Percentiles rank a stretch among this genome's conserved stretches.
Evolutionary conservation across 2,888 invertebrate genomes (phyloP).

Genomic region (Cacoxenus indagator): DNA sequence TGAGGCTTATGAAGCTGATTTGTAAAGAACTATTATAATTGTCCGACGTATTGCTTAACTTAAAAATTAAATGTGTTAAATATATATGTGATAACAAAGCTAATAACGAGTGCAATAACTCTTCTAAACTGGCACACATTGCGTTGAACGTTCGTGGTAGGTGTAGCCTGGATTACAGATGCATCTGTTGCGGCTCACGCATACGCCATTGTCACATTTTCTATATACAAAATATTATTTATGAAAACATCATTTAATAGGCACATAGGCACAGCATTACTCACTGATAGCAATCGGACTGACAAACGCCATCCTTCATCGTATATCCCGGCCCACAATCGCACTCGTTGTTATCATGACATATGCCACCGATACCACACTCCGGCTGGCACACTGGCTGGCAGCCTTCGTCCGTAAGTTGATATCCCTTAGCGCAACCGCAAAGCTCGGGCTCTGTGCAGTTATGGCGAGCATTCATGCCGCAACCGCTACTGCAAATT

Average conservation of each 20-base stretch:
- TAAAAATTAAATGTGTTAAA: not conserved
- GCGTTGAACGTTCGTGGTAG: conserved; percentile 64
- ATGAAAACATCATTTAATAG: not conserved
- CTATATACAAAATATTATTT: conserved; percentile 40
- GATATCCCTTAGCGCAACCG: conserved; percentile 70
- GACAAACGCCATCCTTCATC: conserved; percentile 66
- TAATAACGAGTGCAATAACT: not conserved
- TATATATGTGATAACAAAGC: too few relatives aligned
- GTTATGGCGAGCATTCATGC: conserved; percentile 54
- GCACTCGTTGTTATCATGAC: conserved; percentile 75
- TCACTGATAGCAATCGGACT: conserved; percentile 68
- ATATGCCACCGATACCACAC: conserved; percentile 72
- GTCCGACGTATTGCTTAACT: not conserved
- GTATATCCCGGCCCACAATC: conserved; percentile 73
- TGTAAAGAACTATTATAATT: not conserved
- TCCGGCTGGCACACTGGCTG: conserved; percentile 63
- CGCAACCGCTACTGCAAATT: conserved; percentile 71
- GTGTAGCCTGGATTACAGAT: conserved; percentile 67
- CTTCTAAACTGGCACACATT: conserved; percentile 60
- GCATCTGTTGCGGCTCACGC: conserved; percentile 67
- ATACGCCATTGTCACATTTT: conserved; percentile 67
- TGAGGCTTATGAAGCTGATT: not conserved
- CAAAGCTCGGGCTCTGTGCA: conserved; percentile 70
- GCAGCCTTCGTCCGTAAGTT: conserved; percentile 61
- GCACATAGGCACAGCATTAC: conserved; percentile 25